Base-by-base conservation (phyloP, 2,113 vertebrate genomes). In the Engraulis encrasicolus region DNA sequence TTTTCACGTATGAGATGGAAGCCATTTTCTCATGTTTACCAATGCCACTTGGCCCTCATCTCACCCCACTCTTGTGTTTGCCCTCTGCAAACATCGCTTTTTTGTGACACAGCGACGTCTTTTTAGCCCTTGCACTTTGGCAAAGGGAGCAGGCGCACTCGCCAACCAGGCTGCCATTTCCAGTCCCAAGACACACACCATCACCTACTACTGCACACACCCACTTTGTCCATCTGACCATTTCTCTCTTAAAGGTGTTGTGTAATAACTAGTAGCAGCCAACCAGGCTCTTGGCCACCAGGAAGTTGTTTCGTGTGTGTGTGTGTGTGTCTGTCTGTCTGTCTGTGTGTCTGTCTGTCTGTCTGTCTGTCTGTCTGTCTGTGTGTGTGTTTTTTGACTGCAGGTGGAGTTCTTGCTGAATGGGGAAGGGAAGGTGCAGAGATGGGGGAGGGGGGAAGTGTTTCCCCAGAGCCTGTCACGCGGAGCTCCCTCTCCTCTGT, bases 401-500 rank as follows among this genome's bases (percentile, higher is more conserved):
- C 40, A 45, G 40, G 40, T 3, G 40, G 3, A 45, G 3, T 45
- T 45, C 9, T 45, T 45, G 40, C 40, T 45, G n/a, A n/a, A 45
- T 45, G 4, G 9, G 40, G 40, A 3, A 5, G 40, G 40, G 37
- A 81, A 52, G 15, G 61, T 18, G 50, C 52, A 34, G 23, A 50
- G 20, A n/a, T 6, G 81, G 6, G 78, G 15, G 50, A 78, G 78
- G 52, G 79, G 27, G 54, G 83, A 54, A 37, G 84, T 58, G 23
- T 54, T 61, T 81, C 80, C 40, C 58, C 74, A 79, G 45, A 79
- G 83, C 82, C 71, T 49, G 84, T 89, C 86, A 85, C 83, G 83
- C 83, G 87, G 83, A 83, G 79, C 61, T 77, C 82, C 31, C n/a
- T n/a, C n/a, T n/a, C n/a, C n/a, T n/a, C n/a, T n/a, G 78, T 83